Evolutionary conservation across 2,888 invertebrate genomes (phyloP), one percentile per base, ranked within the genome.

Genomic region (Saturnia japonica): DNA sequence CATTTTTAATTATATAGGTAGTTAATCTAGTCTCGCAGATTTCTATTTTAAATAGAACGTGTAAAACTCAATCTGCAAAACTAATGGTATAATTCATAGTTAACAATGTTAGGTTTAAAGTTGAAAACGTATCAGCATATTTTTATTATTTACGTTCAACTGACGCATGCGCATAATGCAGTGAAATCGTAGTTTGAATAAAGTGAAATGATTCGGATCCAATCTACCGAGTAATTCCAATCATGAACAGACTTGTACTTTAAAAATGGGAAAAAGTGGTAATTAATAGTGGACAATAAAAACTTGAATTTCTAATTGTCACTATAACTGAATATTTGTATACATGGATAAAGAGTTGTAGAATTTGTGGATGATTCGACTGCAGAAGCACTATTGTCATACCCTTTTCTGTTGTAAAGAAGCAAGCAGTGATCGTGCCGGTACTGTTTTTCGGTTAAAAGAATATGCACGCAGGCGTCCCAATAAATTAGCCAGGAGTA

Each of bases 181-280:
- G 87, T 83, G 84, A 89, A 88, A 88, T 85, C 86, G 84, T 88
- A 9, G 40, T 64, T n/a, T 16, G 12, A 86, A 77, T 81, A 75
- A 76, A 85, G 85, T 84, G 87, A 86, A 88, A 88, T 86, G 80
- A 82, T 76, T 73, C 43, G 66, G 34, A 68, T 57, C 71, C 67
- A 70, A 70, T 74, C 78, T 76, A 83, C 78, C 84, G 82, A 82
- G 75, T 79, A 76, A 72, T 74, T 75, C 67, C 72, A 71, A 66
- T 34, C 62, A 70, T 70, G 71, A 74, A 75, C 74, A 45, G 73
- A 60, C 70, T 69, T 72, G 60, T 68, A 45, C 68, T 42, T 67
- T 51, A 67, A 74, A 72, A 64, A 67, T 70, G 68, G 71, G 66
- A 70, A 25, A 60, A n/a, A 6, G 16, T 51, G 19, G 19, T 19